These are phyloP conservation scores for Psittacara wagleri DNA, from an alignment of 2,113 vertebrate species.

Conservation along the genomic window DNA sequence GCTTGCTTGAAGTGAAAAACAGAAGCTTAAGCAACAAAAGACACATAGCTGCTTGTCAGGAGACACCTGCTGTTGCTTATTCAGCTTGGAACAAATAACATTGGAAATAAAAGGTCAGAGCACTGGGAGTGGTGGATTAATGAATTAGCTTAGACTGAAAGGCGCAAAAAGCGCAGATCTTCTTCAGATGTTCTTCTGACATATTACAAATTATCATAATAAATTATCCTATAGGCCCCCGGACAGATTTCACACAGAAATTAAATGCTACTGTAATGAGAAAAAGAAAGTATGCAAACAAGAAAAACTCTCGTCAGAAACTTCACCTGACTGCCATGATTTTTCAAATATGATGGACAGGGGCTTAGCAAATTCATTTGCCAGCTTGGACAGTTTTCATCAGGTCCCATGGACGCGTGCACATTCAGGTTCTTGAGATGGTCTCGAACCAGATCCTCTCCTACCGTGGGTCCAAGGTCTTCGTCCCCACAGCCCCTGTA, in stretches of 20 bases:
- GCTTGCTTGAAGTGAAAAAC: neutral
- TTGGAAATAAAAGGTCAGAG: conserved; percentile 33
- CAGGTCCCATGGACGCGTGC: too few species aligned
- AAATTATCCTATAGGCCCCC: neutral
- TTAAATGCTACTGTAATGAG: neutral
- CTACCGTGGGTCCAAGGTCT: too few species aligned
- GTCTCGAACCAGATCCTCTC: too few species aligned
- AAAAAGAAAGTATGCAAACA: neutral
- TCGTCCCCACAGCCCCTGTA: too few species aligned
- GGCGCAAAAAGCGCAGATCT: neutral
- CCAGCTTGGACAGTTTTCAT: too few species aligned
- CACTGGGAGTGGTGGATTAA: neutral
- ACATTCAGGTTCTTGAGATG: too few species aligned
- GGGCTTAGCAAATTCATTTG: too few species aligned
- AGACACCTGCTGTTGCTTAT: neutral
- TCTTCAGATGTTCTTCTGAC: neutral
- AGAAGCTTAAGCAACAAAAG: neutral
- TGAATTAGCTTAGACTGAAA: neutral
- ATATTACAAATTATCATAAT: conserved; percentile 2
- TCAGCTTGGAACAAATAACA: conserved; percentile 6
- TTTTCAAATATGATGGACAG: too few species aligned
- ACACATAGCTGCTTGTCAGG: neutral
- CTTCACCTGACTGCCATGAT: too few species aligned
- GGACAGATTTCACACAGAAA: neutral
- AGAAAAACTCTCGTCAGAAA: neutral